phyloP scores from a whole-genome alignment of 2,113 vertebrate species.

The Paradoxurus hermaphroditus region DNA sequence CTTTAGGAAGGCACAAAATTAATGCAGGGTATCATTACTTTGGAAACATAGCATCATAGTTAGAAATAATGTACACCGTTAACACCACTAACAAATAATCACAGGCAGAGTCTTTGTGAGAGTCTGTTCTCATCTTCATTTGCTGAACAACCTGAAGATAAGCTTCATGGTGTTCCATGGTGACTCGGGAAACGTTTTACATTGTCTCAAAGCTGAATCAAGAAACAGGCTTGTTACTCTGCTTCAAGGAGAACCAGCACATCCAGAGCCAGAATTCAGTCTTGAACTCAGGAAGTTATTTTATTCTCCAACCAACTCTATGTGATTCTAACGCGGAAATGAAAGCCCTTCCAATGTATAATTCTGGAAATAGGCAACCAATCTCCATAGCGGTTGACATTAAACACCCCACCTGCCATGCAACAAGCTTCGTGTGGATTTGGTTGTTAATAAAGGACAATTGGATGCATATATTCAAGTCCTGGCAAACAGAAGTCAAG shows the following conservation, averaged over 20 bases:
- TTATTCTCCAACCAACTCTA: not conserved
- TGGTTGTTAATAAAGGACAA: constrained; percentile 66
- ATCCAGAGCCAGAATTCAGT: not conserved
- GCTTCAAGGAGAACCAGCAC: not conserved
- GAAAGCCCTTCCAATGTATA: not conserved
- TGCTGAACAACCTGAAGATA: constrained; percentile 63
- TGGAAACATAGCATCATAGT: not conserved
- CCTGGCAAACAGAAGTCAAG: constrained; percentile 69
- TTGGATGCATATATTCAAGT: constrained; percentile 54
- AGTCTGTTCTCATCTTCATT: constrained; percentile 46
- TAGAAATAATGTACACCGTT: not conserved
- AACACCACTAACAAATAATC: not conserved
- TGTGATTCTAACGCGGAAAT: constrained; percentile 1
- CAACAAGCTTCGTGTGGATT: constrained; percentile 25
- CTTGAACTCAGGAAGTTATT: not conserved
- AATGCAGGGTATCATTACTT: not conserved
- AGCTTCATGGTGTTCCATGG: not conserved
- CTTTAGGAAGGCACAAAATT: not conserved
- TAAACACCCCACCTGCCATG: not conserved
- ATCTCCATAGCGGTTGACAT: constrained; percentile 20
- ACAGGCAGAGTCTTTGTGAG: not conserved
- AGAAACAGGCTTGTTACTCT: not conserved
- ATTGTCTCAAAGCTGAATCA: not conserved
- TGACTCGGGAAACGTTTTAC: constrained; percentile 44
- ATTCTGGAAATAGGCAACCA: not conserved